Conservation (phyloP, 2,113 vertebrate genomes). For the Cyprinodon tularosa region DNA sequence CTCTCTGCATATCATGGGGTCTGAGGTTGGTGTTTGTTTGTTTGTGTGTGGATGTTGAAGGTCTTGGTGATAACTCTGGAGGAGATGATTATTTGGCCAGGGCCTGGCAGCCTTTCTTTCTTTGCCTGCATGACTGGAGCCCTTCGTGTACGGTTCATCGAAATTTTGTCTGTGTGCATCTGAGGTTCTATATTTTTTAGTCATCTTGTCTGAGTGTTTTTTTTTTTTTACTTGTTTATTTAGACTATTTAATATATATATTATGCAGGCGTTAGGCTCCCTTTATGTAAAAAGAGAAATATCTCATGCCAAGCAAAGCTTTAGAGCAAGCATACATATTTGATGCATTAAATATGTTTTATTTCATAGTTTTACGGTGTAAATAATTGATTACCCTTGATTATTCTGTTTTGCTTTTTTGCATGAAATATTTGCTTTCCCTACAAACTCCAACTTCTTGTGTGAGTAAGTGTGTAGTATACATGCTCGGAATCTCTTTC, state of each 20-base stretch:
- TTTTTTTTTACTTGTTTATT: slow-evolving; percentile 14
- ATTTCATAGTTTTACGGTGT: slow-evolving; percentile 32
- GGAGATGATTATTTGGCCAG: slow-evolving; percentile 79
- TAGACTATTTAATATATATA: slow-evolving; percentile 51
- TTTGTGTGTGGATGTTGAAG: slow-evolving; percentile 73
- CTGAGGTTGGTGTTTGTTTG: slow-evolving; percentile 59
- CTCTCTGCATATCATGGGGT: slow-evolving; percentile 58
- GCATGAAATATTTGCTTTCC: slow-evolving; percentile 19
- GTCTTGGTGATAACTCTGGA: slow-evolving; percentile 75
- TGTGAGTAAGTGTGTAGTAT: slow-evolving; percentile 17
- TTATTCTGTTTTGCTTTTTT: slow-evolving; percentile 32
- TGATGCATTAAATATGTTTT: slow-evolving; percentile 45
- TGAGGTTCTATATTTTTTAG: slow-evolving; percentile 20
- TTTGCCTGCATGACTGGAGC: slow-evolving; percentile 68
- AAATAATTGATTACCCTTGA: slow-evolving; percentile 35
- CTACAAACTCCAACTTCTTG: slow-evolving; percentile 24
- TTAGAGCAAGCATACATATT: slow-evolving; percentile 33
- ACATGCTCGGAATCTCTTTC: slow-evolving; percentile 24
- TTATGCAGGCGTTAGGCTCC: not conserved
- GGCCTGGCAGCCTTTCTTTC: slow-evolving; percentile 62
- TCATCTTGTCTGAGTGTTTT: slow-evolving; percentile 21
- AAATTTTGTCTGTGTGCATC: slow-evolving; percentile 7
- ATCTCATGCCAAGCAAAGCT: slow-evolving; percentile 16
- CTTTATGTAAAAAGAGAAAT: not conserved
- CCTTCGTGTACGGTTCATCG: slow-evolving; percentile 28